phyloP scores from a whole-genome alignment of 2,113 vertebrate genomes.

The Hystrix cristata region DNA sequence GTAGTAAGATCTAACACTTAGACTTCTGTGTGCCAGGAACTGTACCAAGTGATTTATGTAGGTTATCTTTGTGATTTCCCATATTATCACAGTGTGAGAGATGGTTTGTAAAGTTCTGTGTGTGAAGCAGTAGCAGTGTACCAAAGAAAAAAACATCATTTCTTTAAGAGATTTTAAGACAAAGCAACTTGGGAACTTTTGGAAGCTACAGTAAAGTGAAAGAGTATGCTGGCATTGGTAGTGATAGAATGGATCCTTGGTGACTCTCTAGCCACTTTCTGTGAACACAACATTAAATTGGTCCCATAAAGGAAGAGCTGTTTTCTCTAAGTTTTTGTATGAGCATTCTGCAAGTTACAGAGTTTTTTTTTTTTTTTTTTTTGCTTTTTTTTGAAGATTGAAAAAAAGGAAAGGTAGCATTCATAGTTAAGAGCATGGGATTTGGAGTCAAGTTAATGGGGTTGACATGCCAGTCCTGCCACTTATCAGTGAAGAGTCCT shows the following conservation, averaged over 20 bases:
- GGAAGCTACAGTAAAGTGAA: slow-evolving; percentile 1
- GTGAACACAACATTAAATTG: background rate
- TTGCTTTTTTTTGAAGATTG: background rate
- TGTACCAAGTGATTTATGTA: background rate
- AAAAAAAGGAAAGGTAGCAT: background rate
- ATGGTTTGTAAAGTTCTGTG: background rate
- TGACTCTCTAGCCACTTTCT: background rate
- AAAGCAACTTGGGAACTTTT: background rate
- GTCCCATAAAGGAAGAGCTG: background rate
- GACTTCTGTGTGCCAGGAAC: background rate
- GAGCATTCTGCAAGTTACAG: background rate
- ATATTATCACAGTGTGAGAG: background rate
- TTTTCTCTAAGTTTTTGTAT: slow-evolving; percentile 3
- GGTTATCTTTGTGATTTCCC: background rate
- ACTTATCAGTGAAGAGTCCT: background rate
- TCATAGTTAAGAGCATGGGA: background rate
- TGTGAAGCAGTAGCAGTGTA: background rate
- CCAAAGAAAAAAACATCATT: slow-evolving; percentile 13
- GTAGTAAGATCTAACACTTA: background rate
- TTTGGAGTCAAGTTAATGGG: background rate
- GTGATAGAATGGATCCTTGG: background rate
- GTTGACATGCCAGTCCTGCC: background rate
- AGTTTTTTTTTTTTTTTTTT: slow-evolving; percentile 7
- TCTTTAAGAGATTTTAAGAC: background rate
- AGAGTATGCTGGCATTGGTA: background rate